These are phyloP conservation scores for Loxodonta africana DNA, from an alignment of 2,113 vertebrate genomes.

Conservation along the genomic window DNA sequence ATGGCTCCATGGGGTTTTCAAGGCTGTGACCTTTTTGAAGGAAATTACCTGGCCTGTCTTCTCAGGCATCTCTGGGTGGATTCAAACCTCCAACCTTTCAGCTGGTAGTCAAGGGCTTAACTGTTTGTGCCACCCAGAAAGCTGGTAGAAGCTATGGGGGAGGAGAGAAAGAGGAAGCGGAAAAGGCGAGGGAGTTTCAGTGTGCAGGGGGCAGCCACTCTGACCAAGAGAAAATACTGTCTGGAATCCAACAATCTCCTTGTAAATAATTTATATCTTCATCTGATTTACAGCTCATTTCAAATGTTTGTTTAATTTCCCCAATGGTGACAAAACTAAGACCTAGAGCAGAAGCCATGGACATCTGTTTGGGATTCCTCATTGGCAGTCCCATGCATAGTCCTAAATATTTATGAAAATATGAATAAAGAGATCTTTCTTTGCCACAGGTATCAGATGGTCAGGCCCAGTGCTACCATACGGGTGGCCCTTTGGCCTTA, in stretches of 20 bases:
- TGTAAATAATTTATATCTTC: conserved; percentile 85
- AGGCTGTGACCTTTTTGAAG: too few species aligned
- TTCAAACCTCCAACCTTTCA: too few species aligned
- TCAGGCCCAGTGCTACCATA: background rate
- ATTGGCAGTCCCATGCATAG: conserved; percentile 15
- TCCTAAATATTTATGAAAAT: conserved; percentile 83
- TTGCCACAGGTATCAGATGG: conserved; percentile 44
- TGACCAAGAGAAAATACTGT: conserved; percentile 73
- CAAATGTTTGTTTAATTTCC: conserved; percentile 83
- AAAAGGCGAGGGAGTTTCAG: fast-evolving
- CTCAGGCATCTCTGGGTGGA: too few species aligned
- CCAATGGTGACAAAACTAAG: conserved; percentile 41
- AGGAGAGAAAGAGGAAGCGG: background rate
- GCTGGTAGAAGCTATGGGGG: conserved; percentile 54
- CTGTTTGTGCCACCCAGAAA: too few species aligned
- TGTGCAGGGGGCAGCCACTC: background rate
- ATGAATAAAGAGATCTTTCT: conserved; percentile 79
- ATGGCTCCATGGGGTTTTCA: too few species aligned
- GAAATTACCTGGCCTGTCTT: too few species aligned
- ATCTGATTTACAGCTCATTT: conserved; percentile 69
- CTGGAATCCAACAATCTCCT: conserved; percentile 80
- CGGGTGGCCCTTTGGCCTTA: background rate
- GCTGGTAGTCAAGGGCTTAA: too few species aligned
- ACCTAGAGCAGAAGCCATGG: conserved; percentile 50
- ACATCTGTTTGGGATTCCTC: conserved; percentile 65